Evolutionary conservation across 2,888 invertebrate genomes (phyloP), one percentile per base, ranked within the genome.

Genomic region (Dendrolimus pini): DNA sequence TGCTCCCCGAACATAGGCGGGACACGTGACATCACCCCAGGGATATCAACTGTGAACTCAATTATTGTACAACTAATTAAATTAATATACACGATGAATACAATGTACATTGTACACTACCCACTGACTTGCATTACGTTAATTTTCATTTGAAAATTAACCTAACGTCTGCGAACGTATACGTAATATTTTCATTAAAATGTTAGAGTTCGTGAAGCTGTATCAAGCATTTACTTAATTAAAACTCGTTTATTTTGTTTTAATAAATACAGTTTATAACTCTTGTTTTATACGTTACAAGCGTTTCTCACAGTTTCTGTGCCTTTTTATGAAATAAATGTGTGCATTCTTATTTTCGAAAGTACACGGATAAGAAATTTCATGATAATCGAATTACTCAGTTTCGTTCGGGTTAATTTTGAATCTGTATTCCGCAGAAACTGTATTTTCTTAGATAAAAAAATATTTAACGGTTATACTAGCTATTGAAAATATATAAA

Each of bases 41-140:
- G 75, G 79, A 74, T 74, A 72, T 74, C 71, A 71, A 74, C 72
- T 70, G 68, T 66, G 69, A 76, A 77, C 75, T 72, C 74, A 67
- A 75, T 77, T 76, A 82, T 77, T 71, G 66, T 69, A 66, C 66
- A 66, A 67, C 69, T 77, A 75, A 80, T 78, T 77, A 72, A 77
- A 73, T 78, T 77, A 71, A 67, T 66, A 65, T 53, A 54, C 47
- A 47, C 47, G 47, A 10, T 10, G 18, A 18, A 56, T 30, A 14
- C 56, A 52, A 47, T 58, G 57, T 57, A 47, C 47, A 47, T 47
- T 7, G 47, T 8, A 47, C 47, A 47, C 12, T 47, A 47, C 12
- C 9, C 47, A 47, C 9, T 3, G 8, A 47, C 47, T 47, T 47
- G 47, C 9, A 47, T 47, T 47, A 47, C 2, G 9, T 7, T 47